Base-by-base conservation (phyloP, 1,140 invertebrate genomes). In the Mercenaria mercenaria region DNA sequence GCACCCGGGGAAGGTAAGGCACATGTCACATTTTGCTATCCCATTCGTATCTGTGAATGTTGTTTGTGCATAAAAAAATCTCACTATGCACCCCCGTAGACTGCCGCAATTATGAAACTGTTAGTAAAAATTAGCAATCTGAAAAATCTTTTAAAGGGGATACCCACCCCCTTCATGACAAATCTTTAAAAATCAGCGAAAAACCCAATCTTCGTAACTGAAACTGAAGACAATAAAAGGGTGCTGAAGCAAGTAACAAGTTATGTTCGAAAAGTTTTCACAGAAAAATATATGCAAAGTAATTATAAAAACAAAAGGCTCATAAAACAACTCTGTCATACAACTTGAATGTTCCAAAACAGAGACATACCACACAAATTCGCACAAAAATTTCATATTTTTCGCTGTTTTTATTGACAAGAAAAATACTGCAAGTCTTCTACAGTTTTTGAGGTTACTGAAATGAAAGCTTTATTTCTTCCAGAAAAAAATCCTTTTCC, bases 201-300 rank as follows among this genome's bases (percentile, higher is more conserved):
- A n/a, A n/a, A n/a, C n/a, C n/a, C n/a, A n/a, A n/a, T n/a, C n/a
- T n/a, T n/a, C n/a, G n/a, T n/a, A n/a, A n/a, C n/a, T n/a, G n/a
- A n/a, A n/a, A n/a, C n/a, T n/a, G n/a, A n/a, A n/a, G n/a, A n/a
- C n/a, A n/a, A 39, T 50, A 18, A 50, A 26, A 85, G 64, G 10
- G 26, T 32, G 39, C 64, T 50, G 41, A 56, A 74, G 83, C 64
- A 74, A 85, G 83, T 85, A 85, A 72, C 37, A 85, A 85, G 64
- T 74, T 85, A 74, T 85, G 83, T 85, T 85, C 69, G 4, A 52
- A 56, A 69, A 56, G 18, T 61, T 74, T 29, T 72, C 64, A 41
- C 47, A 11, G 32, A 85, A 85, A 85, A 85, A 85, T 85, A 85
- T 85, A 85, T 76, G 83, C 69, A 85, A 85, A 85, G 61, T 69